Evolutionary conservation across 1,140 invertebrate genomes (phyloP).

Genomic region (Drosophila mayri): DNA sequence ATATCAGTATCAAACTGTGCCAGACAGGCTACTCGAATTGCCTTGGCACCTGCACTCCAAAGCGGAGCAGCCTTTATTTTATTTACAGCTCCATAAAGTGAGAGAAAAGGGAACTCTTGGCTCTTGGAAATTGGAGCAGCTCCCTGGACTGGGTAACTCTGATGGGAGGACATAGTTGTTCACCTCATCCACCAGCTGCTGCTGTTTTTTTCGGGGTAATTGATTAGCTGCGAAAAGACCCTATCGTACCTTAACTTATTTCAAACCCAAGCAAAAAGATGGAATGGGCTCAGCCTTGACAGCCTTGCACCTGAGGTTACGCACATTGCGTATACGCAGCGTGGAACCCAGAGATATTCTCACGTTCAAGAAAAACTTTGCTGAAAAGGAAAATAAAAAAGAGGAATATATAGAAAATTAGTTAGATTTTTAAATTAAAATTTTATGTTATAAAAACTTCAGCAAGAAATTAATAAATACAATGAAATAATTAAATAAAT

Average conservation of each 20-base stretch:
- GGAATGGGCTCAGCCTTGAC: conserved; percentile 44
- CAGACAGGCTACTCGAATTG: conserved; percentile 21
- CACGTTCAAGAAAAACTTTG: conserved; percentile 7
- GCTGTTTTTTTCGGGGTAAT: conserved; percentile 13
- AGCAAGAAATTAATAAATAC: not conserved
- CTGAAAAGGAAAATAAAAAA: not conserved
- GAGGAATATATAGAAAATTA: not conserved
- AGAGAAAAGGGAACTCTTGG: conserved; percentile 31
- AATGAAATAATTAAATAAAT: not conserved
- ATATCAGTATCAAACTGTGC: conserved; percentile 44
- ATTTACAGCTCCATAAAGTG: conserved; percentile 34
- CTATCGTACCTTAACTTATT: not conserved
- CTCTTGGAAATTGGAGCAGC: conserved; percentile 15
- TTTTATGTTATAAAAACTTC: not conserved
- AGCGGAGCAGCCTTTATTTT: conserved; percentile 17
- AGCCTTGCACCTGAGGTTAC: conserved; percentile 51
- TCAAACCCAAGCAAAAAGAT: not conserved
- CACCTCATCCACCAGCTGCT: conserved; percentile 15
- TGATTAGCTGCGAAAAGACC: conserved; percentile 32
- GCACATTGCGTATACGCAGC: conserved; percentile 73
- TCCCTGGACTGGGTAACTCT: not conserved
- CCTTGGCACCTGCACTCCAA: conserved; percentile 33
- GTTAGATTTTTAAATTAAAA: not conserved
- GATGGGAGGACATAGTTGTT: conserved; percentile 12
- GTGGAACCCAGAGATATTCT: conserved; percentile 35